Evolutionary conservation across 2,888 invertebrate genomes (phyloP), one percentile per base, ranked within the genome.

Genomic region (Hybos culiciformis): DNA sequence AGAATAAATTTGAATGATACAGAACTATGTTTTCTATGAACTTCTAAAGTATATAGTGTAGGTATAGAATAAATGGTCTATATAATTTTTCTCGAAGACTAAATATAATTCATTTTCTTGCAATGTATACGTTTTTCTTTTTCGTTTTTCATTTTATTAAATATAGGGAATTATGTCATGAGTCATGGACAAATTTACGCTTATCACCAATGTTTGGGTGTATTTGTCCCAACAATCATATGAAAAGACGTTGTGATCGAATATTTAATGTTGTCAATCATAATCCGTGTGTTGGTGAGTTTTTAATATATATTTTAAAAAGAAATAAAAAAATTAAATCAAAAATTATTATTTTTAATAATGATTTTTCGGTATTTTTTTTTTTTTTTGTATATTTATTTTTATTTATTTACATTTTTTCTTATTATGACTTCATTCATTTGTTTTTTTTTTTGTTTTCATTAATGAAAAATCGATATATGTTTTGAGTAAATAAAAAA

Each of bases 211-310:
- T 91, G 74, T 91, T 90, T 66, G 91, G 90, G 40, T 91, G 90
- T 70, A 87, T 90, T 62, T 91, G 90, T 62, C 90, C 90, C 52
- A 86, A 84, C 67, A 86, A 84, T 55, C 83, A 85, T 67, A 82
- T 83, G 78, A 83, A 86, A 77, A 78, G 78, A 58, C 77, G 83
- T 54, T 91, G 90, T 69, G 87, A 90, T 67, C 75, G 83, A 56
- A 85, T 90, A 68, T 90, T 87, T 70, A 78, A 80, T 52, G 78
- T 82, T 63, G 85, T 91, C 60, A 88, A 91, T 75, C 85, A 87
- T 71, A 91, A 91, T 73, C 88, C 88, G 45, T 91, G 91, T 70
- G 83, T 90, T 66, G 88, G 90, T 90, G 74, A 87, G 90, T 63
- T 49, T n/a, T n/a, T n/a, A 39, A 38, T 46, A 45, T 42, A 37